Conservation (phyloP, 2,797 vertebrate genomes). For the Crossoptilon crossoptilon region DNA sequence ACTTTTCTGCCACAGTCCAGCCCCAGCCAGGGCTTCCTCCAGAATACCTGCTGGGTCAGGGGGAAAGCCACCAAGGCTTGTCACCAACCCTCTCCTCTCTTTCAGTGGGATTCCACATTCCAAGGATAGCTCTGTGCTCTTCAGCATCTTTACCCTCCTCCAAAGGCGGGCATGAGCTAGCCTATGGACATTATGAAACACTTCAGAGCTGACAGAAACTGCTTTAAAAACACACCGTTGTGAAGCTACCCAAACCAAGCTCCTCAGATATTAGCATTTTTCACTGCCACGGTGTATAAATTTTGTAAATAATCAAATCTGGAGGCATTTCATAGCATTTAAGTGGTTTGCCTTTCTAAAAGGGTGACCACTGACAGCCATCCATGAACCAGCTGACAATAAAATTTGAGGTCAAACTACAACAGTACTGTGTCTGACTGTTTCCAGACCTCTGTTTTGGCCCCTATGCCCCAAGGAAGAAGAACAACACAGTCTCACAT, state of each 20-base stretch:
- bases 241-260: neutral
- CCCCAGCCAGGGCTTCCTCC: neutral
- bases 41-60: neutral
- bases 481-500: neutral
- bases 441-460: neutral
- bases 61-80: neutral
- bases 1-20: neutral
- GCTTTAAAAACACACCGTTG: neutral
- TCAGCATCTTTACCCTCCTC: neutral
- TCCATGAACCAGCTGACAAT: neutral
- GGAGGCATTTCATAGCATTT: neutral
- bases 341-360: neutral
- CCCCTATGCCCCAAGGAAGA: neutral
- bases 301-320: neutral
- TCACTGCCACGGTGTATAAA: neutral
- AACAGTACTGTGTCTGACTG: neutral
- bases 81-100: neutral
- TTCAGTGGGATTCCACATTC: neutral
- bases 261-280: neutral
- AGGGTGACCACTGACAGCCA: neutral
- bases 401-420: neutral
- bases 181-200: neutral
- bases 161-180: neutral
- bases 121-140: rapidly evolving
- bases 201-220: neutral